These are phyloP conservation scores for Erpobdella octoculata DNA, from an alignment of 2,888 invertebrate species.

Conservation along the genomic window DNA sequence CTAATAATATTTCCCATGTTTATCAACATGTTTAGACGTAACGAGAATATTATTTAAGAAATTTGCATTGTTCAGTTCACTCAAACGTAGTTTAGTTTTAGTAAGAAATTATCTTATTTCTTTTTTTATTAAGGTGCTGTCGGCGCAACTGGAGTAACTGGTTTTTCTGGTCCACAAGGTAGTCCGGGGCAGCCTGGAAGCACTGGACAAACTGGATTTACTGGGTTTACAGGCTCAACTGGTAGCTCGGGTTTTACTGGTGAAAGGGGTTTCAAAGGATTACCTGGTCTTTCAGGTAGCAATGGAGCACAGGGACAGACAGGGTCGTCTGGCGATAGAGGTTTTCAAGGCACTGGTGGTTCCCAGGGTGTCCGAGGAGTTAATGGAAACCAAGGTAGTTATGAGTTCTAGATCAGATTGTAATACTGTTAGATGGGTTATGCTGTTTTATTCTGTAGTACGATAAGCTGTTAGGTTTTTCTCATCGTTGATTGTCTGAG, in stretches of 20 bases:
- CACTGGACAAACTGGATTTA: slow-evolving; percentile 27
- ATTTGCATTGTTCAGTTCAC: no score
- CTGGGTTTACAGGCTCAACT: slow-evolving; percentile 27
- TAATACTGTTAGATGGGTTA: no score
- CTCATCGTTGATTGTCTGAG: neutral
- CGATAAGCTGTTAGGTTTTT: no score
- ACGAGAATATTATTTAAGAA: no score
- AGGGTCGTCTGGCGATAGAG: slow-evolving; percentile 30
- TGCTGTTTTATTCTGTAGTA: neutral
- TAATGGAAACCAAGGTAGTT: slow-evolving; percentile 29
- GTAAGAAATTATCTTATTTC: no score
- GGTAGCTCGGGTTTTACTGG: slow-evolving; percentile 22
- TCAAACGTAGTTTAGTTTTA: no score
- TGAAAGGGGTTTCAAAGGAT: slow-evolving; percentile 28
- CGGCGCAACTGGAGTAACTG: slow-evolving; percentile 22
- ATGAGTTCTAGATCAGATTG: no score
- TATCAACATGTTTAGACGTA: no score
- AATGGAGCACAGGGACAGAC: slow-evolving; percentile 23
- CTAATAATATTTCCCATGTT: no score
- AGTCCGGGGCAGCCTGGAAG: slow-evolving; percentile 28
- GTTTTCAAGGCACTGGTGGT: slow-evolving; percentile 25
- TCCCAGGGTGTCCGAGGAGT: slow-evolving; percentile 26
- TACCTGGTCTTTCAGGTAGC: slow-evolving; percentile 30
- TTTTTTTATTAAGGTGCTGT: no score
- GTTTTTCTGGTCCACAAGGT: slow-evolving; percentile 26